Base-by-base conservation (phyloP, 2,797 vertebrate species). In the Cottoperca gobio region DNA sequence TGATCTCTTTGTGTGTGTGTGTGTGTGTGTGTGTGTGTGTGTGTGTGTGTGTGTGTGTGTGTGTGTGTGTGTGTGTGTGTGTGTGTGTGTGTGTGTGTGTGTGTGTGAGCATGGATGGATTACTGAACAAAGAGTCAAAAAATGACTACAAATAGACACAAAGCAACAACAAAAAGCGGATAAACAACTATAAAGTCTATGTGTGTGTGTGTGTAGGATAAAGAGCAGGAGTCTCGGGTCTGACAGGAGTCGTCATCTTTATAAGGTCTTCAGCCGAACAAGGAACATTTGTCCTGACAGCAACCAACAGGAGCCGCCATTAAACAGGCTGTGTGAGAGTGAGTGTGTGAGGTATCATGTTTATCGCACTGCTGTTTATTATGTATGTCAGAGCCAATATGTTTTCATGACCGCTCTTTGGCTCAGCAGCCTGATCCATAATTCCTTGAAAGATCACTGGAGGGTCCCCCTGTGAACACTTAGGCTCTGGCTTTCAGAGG, bases 401-500 rank as follows among this genome's bases (percentile, higher is more conserved):
- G 88, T 92, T 92, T 90, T 88, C 85, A 79, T 81, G 89, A 90
- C 84, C 71, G 64, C 76, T 86, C 77, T 62, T 62, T 88, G 90
- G 80, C 90, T 89, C 73, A 19, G 45, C 31, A 78, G 80, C 65
- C 65, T 61, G 82, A 86, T 84, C 82, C 76, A 74, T 71, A 45
- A 75, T 85, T 90, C 80, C 84, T 85, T 88, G 86, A 89, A 88
- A 88, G 86, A 92, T 91, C 86, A 83, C 63, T 79, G 73, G 64
- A 88, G 79, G 76, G 81, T 88, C 90, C 85, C 86, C 83, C 76
- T 89, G 88, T 86, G 89, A 90, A 88, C 86, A 85, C 87, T 91
- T 90, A 79, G 76, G 82, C 82, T 84, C 64, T 49, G 12, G 78
- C 65, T 76, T 88, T 89, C 79, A 79, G 86, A 84, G 80, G 67